Evolutionary conservation across 2,113 vertebrate genomes (phyloP).

Genomic region (Corydoras maculifer): DNA sequence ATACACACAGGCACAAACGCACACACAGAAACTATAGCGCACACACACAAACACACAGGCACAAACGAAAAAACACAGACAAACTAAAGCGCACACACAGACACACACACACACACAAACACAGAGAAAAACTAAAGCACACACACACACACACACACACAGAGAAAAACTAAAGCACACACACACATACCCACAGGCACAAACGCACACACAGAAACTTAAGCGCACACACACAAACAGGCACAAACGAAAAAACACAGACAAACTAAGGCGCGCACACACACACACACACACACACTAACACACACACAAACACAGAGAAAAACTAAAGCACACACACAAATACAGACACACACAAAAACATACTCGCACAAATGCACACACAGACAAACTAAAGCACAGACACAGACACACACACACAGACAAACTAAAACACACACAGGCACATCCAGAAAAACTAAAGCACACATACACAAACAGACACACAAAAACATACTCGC

Average conservation of each 20-base stretch:
- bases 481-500: no score
- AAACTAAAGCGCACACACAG: slow-evolving; percentile 18
- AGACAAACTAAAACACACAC: no score
- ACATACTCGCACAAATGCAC: no score
- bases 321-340: no score
- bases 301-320: no score
- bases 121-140: slow-evolving; percentile 15
- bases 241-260: slow-evolving; percentile 30
- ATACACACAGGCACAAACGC: slow-evolving; percentile 29
- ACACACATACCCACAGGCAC: slow-evolving; percentile 27
- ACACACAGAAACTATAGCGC: not conserved
- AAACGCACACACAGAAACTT: slow-evolving; percentile 14
- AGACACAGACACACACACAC: no score
- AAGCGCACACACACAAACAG: slow-evolving; percentile 24
- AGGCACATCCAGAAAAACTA: no score
- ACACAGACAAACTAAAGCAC: no score
- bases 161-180: slow-evolving; percentile 1
- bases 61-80: slow-evolving; percentile 10
- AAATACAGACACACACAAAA: no score
- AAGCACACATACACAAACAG: no score
- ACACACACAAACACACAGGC: slow-evolving; percentile 19
- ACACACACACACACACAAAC: slow-evolving; percentile 20
- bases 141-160: slow-evolving; percentile 32
- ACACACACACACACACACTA: no score
- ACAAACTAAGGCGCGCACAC: not conserved